Conservation (phyloP, 2,113 vertebrate species). For the Hipposideros armiger region DNA sequence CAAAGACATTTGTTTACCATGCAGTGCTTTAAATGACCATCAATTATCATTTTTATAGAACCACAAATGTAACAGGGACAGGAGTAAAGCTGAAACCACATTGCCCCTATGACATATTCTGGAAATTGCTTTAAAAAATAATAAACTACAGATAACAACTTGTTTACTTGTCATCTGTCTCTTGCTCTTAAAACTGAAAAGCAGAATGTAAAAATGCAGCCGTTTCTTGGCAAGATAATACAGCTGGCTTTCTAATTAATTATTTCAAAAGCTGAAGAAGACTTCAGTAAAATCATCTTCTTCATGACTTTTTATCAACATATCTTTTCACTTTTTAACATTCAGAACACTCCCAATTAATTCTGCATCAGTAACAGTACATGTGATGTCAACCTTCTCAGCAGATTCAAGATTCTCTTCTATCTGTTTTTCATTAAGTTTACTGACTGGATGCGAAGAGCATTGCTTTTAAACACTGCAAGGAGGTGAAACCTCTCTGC, state of each 20-base stretch:
- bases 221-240: conserved; percentile 54
- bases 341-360: conserved; percentile 66
- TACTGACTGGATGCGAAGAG: conserved; percentile 53
- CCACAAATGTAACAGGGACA: background rate
- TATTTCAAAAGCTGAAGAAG: conserved; percentile 66
- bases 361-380: conserved; percentile 63
- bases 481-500: background rate
- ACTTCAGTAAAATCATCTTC: conserved; percentile 48
- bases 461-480: conserved; percentile 34
- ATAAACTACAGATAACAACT: conserved; percentile 63
- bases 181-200: conserved; percentile 55
- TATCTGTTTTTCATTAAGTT: conserved; percentile 54
- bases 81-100: conserved; percentile 33
- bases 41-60: conserved; percentile 71
- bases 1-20: conserved; percentile 56
- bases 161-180: conserved; percentile 62
- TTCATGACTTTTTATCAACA: conserved; percentile 51
- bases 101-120: conserved; percentile 1
- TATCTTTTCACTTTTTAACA: conserved; percentile 66
- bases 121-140: conserved; percentile 46
- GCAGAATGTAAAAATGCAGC: conserved; percentile 59
- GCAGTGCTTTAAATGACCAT: conserved; percentile 54
- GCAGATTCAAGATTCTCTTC: conserved; percentile 47
- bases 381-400: conserved; percentile 57
- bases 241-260: conserved; percentile 70